phyloP scores from a whole-genome alignment of 2,888 invertebrate genomes.

The Tanypteryx hageni region DNA sequence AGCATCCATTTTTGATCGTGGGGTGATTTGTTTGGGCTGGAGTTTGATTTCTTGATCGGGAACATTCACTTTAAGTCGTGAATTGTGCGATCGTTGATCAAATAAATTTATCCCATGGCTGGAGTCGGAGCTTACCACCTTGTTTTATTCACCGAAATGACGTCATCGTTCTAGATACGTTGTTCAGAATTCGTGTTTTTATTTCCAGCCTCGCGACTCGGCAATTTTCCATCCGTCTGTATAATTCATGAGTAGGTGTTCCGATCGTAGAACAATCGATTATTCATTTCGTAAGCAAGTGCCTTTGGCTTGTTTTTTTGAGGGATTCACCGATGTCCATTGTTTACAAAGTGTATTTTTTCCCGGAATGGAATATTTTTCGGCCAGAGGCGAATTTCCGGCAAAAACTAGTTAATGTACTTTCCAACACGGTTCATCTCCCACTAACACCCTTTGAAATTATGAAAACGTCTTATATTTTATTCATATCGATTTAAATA shows the following conservation, averaged over 20 bases:
- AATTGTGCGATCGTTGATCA: too few relatives aligned
- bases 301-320: not conserved
- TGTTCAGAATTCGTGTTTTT: not conserved
- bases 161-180: too few relatives aligned
- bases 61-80: too few relatives aligned
- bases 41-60: too few relatives aligned
- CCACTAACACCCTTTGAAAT: too few relatives aligned
- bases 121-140: not conserved
- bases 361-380: not conserved
- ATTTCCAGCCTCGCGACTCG: not conserved
- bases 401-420: not conserved
- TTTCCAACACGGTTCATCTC: too few relatives aligned
- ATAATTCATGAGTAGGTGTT: constrained; percentile 24
- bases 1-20: too few relatives aligned
- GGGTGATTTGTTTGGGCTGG: too few relatives aligned
- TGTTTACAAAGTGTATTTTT: constrained; percentile 6
- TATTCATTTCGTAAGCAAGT: not conserved
- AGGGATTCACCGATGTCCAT: not conserved
- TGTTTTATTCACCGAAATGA: not conserved
- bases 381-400: not conserved
- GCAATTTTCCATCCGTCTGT: not conserved
- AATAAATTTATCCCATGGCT: too few relatives aligned
- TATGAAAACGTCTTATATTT: not conserved
- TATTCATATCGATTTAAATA: not conserved
- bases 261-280: not conserved